Conservation (phyloP, 2,888 invertebrate species). For the Watsonalla cultraria region DNA sequence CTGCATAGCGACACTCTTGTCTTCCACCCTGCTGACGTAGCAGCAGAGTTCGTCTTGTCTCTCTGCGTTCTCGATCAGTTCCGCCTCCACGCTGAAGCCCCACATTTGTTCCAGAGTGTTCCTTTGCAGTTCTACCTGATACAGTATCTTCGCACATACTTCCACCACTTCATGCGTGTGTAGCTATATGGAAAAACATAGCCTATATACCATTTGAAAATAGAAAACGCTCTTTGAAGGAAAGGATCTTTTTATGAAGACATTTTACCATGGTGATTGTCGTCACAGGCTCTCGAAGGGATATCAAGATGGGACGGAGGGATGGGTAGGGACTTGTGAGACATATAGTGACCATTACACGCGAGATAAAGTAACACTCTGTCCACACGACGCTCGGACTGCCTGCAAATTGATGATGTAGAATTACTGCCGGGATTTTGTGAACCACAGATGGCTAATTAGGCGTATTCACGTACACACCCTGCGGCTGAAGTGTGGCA, state of each 20-base stretch:
- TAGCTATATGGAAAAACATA: conserved; percentile 74
- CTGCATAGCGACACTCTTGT: conserved; percentile 96
- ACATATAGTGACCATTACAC: conserved; percentile 11
- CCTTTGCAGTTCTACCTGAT: conserved; percentile 96
- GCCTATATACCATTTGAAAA: background rate
- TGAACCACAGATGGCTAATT: conserved; percentile 12
- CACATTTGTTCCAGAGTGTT: conserved; percentile 96
- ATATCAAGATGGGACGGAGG: too few relatives aligned
- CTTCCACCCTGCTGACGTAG: conserved; percentile 97
- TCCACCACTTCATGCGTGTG: conserved; percentile 97
- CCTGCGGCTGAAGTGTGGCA: background rate
- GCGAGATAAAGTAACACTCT: conserved; percentile 31
- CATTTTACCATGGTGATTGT: background rate
- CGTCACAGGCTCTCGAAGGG: background rate
- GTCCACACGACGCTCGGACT: conserved; percentile 23
- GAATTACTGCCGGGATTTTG: conserved; percentile 12
- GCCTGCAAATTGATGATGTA: conserved; percentile 35
- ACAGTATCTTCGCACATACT: conserved; percentile 97
- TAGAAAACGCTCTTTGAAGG: background rate
- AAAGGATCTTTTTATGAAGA: background rate
- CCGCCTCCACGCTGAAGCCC: conserved; percentile 98
- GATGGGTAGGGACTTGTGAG: too few relatives aligned
- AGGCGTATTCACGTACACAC: conserved; percentile 4
- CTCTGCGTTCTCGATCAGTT: conserved; percentile 97
- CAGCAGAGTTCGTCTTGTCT: conserved; percentile 97